Conservation (phyloP, 2,888 invertebrate genomes). For the Melinaea marsaeus region DNA sequence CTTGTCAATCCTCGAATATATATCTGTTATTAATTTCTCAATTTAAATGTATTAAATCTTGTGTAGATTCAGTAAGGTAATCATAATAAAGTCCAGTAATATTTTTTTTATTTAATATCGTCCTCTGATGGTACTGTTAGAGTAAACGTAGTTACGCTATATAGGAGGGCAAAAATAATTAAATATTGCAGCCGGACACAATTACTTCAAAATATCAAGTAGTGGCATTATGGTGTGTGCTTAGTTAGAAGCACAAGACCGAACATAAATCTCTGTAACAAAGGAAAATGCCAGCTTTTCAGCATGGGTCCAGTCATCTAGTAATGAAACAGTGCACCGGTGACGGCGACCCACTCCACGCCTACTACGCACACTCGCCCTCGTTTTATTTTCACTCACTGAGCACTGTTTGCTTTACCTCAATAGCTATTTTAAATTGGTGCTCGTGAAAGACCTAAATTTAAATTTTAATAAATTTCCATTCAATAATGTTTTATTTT, state of each 20-base stretch:
- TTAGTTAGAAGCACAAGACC: conserved; percentile 26
- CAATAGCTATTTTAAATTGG: conserved; percentile 4
- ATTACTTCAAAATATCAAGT: conserved; percentile 23
- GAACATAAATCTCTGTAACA: conserved; percentile 42
- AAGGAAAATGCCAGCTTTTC: conserved; percentile 59
- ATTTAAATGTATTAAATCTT: no score
- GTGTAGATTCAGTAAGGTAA: no score
- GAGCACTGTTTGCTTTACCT: conserved; percentile 35
- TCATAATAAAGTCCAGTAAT: no score
- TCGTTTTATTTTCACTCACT: conserved; percentile 53
- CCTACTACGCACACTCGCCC: conserved; percentile 35
- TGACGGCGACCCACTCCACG: conserved; percentile 39
- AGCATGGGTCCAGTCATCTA: conserved; percentile 59
- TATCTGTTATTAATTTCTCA: no score
- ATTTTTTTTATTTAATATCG: no score
- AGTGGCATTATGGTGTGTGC: conserved; percentile 14
- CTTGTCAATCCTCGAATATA: no score
- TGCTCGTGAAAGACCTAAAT: background rate
- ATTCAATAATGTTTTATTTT: background rate
- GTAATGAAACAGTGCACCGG: conserved; percentile 60
- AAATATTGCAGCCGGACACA: conserved; percentile 8
- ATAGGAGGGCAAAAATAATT: conserved; percentile 1
- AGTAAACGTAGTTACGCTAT: no score
- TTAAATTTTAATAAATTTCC: conserved; percentile 7
- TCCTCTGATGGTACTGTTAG: no score